These are phyloP conservation scores for Xanthorhoe spadicearia DNA, from an alignment of 2,888 invertebrate genomes.

Conservation along the genomic window DNA sequence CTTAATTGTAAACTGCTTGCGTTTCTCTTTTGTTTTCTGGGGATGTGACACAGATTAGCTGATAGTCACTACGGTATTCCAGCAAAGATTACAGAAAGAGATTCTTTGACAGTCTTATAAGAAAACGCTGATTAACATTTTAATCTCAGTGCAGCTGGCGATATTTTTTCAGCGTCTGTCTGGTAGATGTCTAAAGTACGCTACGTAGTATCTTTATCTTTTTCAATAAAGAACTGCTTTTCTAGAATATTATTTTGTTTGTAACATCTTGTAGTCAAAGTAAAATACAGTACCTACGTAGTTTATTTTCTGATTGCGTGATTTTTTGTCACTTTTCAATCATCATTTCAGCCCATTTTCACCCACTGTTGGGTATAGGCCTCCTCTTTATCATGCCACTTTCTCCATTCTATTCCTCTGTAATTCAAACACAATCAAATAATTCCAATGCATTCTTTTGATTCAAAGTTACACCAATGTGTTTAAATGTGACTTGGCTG, in stretches of 20 bases:
- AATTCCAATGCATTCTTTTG: too few species aligned
- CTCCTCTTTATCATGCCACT: too few species aligned
- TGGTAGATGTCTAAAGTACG: conserved; percentile 12
- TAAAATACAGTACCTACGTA: too few species aligned
- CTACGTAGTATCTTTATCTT: neutral
- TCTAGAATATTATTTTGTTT: neutral
- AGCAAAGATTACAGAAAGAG: conserved; percentile 34
- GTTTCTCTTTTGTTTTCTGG: conserved; percentile 65
- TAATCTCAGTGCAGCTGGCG: conserved; percentile 28
- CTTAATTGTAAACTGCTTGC: conserved; percentile 75
- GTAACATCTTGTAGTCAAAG: too few species aligned
- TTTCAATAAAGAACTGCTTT: neutral
- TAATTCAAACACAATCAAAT: too few species aligned
- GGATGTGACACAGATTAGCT: conserved; percentile 37
- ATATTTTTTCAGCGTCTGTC: conserved; percentile 28
- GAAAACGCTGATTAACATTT: conserved; percentile 33
- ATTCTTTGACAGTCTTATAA: conserved; percentile 22
- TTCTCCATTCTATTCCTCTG: too few species aligned
- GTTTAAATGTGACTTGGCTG: too few species aligned
- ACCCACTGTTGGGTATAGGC: too few species aligned
- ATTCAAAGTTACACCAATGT: too few species aligned
- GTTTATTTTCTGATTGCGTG: too few species aligned
- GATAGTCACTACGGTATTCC: conserved; percentile 34
- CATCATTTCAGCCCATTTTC: too few species aligned
- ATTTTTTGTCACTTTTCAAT: too few species aligned